Evolutionary conservation across 1,140 invertebrate genomes (phyloP), one percentile per base, ranked within the genome.

Genomic region (Bombus soroeensis): DNA sequence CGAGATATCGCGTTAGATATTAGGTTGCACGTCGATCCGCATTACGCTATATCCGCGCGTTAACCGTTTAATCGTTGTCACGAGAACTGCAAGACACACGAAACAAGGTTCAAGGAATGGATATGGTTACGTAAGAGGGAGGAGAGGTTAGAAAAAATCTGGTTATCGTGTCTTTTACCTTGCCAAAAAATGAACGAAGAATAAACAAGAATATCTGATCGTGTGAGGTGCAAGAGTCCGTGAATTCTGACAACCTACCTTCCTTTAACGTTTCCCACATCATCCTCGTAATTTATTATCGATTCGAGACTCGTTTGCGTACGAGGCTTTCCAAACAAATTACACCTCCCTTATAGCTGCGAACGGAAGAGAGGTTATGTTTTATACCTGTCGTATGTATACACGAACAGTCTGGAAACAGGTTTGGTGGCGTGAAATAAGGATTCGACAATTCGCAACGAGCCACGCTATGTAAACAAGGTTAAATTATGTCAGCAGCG

Each of bases 391-490:
- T 59, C 59, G 18, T n/a, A 10, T 12, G 10, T 53, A 22, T 18
- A 22, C 6, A 22, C 28, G 10, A 15, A 18, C 10, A 13, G 9
- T 18, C 28, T 78, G 37, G 28, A 64, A 78, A 64, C 76, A 64
- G 76, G 59, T 78, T 78, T 43, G 0, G 6, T 3, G 25, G 15
- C 10, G 22, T 37, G 57, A 64, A 59, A 37, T 53, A 75, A 41
- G 39, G 59, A 64, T 43, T 78, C 13, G 59, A 39, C 53, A 10
- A n/a, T 25, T 73, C n/a, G 71, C 39, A 32, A 41, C 28, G 71
- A 43, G 28, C 18, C 28, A 43, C 28, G 28, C 34, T 41, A 15
- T 15, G 74, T 76, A 78, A 77, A 77, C 75, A 77, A 64, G 74
- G 53, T 76, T 64, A 43, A 39, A 41, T 64, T 41, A n/a, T 64